A percentile compares a stretch with the other conserved stretches of the same genome.
phyloP scores from a whole-genome alignment of 2,113 vertebrate genomes.

The Edolisoma coerulescens region DNA sequence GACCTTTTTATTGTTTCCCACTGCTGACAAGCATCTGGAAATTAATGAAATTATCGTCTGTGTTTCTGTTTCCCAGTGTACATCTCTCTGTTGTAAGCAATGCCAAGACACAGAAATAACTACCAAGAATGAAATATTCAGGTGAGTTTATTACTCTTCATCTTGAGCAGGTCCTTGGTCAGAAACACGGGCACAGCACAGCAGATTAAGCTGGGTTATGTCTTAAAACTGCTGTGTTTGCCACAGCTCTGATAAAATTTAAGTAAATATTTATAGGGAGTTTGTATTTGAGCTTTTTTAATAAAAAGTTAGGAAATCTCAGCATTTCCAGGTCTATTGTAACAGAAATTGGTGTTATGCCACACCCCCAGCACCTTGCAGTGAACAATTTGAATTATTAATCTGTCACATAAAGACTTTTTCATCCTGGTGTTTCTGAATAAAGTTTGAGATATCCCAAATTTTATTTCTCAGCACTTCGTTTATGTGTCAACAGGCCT shows the following conservation, averaged over 20 bases:
- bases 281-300: background rate
- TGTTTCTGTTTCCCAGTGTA: slow-evolving; percentile 79
- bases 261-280: background rate
- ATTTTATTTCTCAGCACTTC: background rate
- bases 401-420: background rate
- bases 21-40: background rate
- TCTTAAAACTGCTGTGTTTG: background rate
- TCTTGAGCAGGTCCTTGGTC: background rate
- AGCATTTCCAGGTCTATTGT: background rate
- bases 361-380: background rate
- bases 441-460: background rate
- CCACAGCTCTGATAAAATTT: background rate
- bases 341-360: background rate
- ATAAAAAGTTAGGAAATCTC: background rate
- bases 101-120: slow-evolving; percentile 97
- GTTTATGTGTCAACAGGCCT: background rate
- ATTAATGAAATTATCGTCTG: background rate
- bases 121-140: slow-evolving; percentile 98
- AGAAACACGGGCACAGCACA: background rate
- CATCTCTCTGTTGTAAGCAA: slow-evolving; percentile 94
- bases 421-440: background rate
- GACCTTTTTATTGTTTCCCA: background rate
- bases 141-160: slow-evolving; percentile 73
- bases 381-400: background rate
- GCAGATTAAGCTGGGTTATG: background rate